Percentiles rank a stretch among this genome's conserved stretches.
Conservation (phyloP, 2,113 vertebrate genomes). For the Sarotherodon lohbergeri region DNA sequence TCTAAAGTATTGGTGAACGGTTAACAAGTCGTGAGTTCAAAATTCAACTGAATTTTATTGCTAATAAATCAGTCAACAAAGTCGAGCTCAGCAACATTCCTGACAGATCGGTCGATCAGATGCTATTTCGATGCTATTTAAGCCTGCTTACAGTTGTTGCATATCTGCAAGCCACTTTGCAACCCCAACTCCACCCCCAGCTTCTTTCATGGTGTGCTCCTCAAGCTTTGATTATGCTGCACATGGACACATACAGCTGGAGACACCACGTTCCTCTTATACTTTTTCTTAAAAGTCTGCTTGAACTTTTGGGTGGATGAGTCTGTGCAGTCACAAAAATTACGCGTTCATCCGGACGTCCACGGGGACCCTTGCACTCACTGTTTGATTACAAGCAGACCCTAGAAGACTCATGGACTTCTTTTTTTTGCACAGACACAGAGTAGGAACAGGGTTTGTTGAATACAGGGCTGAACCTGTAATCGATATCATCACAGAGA, state of each 20-base stretch:
- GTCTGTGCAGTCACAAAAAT: background rate
- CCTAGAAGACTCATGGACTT: background rate
- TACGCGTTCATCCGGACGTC: background rate
- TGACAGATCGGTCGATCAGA: background rate
- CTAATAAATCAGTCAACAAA: background rate
- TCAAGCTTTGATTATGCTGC: background rate
- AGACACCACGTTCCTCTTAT: background rate
- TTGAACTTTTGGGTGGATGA: background rate
- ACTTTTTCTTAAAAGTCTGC: background rate
- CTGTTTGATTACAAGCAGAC: background rate
- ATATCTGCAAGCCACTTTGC: background rate
- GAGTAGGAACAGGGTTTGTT: background rate
- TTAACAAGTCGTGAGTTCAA: fast-evolving
- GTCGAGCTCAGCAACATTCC: background rate
- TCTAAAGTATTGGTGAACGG: background rate
- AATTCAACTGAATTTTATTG: background rate
- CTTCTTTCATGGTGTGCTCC: background rate
- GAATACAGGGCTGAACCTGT: background rate
- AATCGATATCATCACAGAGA: background rate
- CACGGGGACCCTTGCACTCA: background rate
- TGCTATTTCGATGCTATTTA: background rate
- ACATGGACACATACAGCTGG: background rate
- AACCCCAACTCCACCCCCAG: background rate
- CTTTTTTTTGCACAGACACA: background rate
- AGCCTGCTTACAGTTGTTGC: background rate